Percentiles rank a stretch among this genome's conserved stretches.
Evolutionary conservation across 1,140 invertebrate genomes (phyloP).

Genomic region (Lysiphlebus fabarum): DNA sequence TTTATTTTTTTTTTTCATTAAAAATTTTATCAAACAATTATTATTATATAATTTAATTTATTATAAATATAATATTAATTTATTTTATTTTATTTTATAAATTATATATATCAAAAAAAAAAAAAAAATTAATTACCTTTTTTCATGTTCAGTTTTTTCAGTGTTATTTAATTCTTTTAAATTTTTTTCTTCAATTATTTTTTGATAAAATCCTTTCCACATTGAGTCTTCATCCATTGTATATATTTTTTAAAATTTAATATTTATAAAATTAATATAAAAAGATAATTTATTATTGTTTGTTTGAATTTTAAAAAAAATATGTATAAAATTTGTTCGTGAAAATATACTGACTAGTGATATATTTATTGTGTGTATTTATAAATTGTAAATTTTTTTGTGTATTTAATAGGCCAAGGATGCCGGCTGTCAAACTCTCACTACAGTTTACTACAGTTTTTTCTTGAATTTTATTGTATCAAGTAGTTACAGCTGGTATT

Average conservation of each 20-base stretch:
- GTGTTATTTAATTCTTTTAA: slow-evolving; percentile 58
- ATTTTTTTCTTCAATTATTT: slow-evolving; percentile 60
- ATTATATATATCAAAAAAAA: not conserved
- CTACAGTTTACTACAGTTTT: too few relatives aligned
- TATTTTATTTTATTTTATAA: not conserved
- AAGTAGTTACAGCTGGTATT: slow-evolving; percentile 26
- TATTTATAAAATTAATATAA: too few relatives aligned
- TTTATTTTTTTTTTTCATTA: too few relatives aligned
- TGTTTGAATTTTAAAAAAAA: not conserved
- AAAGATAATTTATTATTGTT: too few relatives aligned
- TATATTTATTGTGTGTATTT: slow-evolving; percentile 14
- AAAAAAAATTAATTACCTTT: slow-evolving; percentile 53
- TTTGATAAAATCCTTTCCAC: slow-evolving; percentile 69
- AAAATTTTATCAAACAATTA: too few relatives aligned
- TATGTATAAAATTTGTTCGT: not conserved
- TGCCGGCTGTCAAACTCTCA: slow-evolving; percentile 29
- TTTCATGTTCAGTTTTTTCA: slow-evolving; percentile 60
- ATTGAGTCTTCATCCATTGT: slow-evolving; percentile 64
- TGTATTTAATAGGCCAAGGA: slow-evolving; percentile 24
- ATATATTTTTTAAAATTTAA: slow-evolving; percentile 2
- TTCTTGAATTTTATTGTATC: slow-evolving; percentile 10
- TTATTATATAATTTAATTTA: too few relatives aligned
- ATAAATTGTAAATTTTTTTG: not conserved
- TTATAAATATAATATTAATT: not conserved
- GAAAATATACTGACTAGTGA: not conserved